Evolutionary conservation across 2,113 vertebrate genomes (phyloP).

Genomic region (Hemibagrus wyckioides): DNA sequence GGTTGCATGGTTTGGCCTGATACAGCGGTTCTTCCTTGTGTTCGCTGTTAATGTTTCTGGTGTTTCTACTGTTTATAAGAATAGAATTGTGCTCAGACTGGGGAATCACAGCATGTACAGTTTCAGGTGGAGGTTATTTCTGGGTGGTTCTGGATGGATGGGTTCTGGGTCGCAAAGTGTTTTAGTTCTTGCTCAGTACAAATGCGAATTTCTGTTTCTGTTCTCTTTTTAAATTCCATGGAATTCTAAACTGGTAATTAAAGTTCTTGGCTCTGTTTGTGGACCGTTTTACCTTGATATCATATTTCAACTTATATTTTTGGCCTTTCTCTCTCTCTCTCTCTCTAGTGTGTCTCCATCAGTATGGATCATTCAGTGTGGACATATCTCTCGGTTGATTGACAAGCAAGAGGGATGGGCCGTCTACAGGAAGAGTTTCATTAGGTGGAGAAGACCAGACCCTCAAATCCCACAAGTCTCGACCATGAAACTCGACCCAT

Average conservation of each 20-base stretch:
- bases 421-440: background rate
- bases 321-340: background rate
- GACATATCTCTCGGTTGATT: background rate
- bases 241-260: background rate
- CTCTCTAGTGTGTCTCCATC: background rate
- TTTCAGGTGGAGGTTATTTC: background rate
- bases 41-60: background rate
- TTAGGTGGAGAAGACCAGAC: conserved; percentile 4
- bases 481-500: conserved; percentile 38
- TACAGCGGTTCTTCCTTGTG: background rate
- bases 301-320: background rate
- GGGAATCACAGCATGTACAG: background rate
- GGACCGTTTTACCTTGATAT: background rate
- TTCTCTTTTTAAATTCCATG: background rate
- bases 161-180: background rate
- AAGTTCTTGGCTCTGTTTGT: background rate
- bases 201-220: background rate
- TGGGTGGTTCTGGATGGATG: background rate
- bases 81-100: background rate
- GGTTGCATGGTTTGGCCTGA: background rate
- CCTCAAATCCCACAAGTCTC: background rate
- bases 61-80: background rate
- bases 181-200: background rate
- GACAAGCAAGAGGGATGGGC: conserved; percentile 24
- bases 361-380: conserved; percentile 10